phyloP scores from a whole-genome alignment of 2,888 invertebrate species.

The Polyommatus icarus region DNA sequence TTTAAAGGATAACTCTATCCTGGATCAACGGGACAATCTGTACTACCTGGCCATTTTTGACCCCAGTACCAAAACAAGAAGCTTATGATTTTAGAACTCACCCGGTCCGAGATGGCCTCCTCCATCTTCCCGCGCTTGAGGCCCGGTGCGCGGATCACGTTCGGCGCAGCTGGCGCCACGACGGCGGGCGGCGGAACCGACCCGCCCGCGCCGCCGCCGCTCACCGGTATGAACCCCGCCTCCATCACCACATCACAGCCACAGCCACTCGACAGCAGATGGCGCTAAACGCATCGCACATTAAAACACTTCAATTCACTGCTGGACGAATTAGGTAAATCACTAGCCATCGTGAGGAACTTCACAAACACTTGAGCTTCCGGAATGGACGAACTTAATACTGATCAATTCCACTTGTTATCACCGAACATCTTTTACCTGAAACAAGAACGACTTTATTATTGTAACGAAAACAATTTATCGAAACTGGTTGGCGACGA shows the following conservation, averaged over 20 bases:
- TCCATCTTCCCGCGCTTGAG: conserved; percentile 90
- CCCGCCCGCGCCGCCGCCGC: conserved; percentile 49
- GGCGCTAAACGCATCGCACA: conserved; percentile 50
- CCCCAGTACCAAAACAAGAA: too few relatives aligned
- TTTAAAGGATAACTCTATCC: too few relatives aligned
- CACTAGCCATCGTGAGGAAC: conserved; percentile 67
- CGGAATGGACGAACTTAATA: conserved; percentile 7
- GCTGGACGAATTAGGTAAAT: conserved; percentile 54
- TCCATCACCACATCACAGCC: conserved; percentile 66
- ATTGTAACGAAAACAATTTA: conserved; percentile 55
- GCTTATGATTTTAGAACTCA: conserved; percentile 70
- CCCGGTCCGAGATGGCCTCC: conserved; percentile 87
- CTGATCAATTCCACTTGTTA: conserved; percentile 19
- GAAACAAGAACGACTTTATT: conserved; percentile 57
- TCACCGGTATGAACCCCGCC: conserved; percentile 74
- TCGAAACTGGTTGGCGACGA: conserved; percentile 50
- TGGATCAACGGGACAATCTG: too few relatives aligned
- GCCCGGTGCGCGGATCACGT: conserved; percentile 87
- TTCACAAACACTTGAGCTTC: conserved; percentile 36
- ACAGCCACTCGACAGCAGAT: conserved; percentile 57
- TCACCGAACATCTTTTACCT: conserved; percentile 50
- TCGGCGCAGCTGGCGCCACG: conserved; percentile 78
- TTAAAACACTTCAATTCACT: conserved; percentile 59
- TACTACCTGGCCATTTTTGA: too few relatives aligned
- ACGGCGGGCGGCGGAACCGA: conserved; percentile 54